Conservation (phyloP, 2,888 invertebrate genomes). For the Tribolium freemani region DNA sequence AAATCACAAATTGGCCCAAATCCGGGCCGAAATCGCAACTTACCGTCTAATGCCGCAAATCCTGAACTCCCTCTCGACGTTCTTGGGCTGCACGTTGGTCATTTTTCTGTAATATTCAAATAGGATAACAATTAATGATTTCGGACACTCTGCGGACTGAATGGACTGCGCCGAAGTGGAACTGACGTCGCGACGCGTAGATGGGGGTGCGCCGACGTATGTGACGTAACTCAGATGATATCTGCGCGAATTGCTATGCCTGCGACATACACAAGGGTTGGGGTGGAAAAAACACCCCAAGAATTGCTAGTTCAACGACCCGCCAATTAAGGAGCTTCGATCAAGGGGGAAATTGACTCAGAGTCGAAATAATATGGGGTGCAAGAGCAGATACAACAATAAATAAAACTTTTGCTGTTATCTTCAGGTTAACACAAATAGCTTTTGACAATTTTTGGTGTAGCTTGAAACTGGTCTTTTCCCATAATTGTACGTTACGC, state of each 20-base stretch:
- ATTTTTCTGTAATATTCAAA: constrained; percentile 44
- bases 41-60: constrained; percentile 50
- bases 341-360: neutral
- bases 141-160: constrained; percentile 22
- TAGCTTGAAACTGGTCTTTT: too few species aligned
- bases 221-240: constrained; percentile 51
- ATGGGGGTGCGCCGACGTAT: constrained; percentile 45
- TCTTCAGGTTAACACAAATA: too few species aligned
- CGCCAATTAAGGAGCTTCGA: constrained; percentile 21
- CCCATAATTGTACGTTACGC: too few species aligned
- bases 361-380: too few species aligned
- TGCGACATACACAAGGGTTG: constrained; percentile 25
- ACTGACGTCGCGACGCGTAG: constrained; percentile 48
- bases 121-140: constrained; percentile 32
- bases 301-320: constrained; percentile 39
- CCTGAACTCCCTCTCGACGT: constrained; percentile 54
- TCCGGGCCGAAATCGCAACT: neutral
- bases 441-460: too few species aligned
- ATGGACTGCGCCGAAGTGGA: constrained; percentile 42
- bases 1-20: constrained; percentile 3
- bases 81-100: constrained; percentile 57
- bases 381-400: too few species aligned
- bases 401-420: too few species aligned
- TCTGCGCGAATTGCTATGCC: constrained; percentile 48
- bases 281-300: constrained; percentile 40